Evolutionary conservation across 2,113 vertebrate species (phyloP), one percentile per base, ranked within the genome.

Genomic region (Perca fluviatilis): DNA sequence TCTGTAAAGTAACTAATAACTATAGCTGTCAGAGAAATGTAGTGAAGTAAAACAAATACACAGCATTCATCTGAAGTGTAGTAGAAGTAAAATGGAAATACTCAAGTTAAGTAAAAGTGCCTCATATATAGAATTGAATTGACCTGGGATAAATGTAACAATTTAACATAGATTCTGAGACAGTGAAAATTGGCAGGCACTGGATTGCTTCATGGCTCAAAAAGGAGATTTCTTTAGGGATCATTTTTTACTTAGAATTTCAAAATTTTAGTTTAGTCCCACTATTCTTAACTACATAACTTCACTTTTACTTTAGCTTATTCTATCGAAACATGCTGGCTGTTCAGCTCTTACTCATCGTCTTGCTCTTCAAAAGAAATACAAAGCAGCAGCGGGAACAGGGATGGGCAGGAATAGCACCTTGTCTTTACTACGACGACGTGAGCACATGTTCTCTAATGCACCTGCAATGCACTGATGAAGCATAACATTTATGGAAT

Each of bases 311-410:
- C 49, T 77, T 62, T 10, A 68, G 8, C 46, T 27, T 25, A 74
- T 33, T 63, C 16, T 70, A 57, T 69, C 63, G 40, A 51, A 78
- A 74, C 68, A 84, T 3, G 46, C 33, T 1, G 16, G 50, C 23
- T 79, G 60, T 46, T 79, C 61, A 2, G 46, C 56, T 71, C 58
- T 57, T 53, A 50, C 80, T 75, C 30, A n/a, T 72, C 58, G 23
- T n/a, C 19, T n/a, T n/a, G n/a, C n/a, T 67, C 60, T 63, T 78
- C 61, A 72, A 79, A 82, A 33, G 54, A 58, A 62, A 56, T 1
- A 4, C 21, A 57, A 46, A 23, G 64, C 54, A 12, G 30, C 30
- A 43, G 64, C 25, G 21, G 27, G 25, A 47, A 51, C 54, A 0
- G 4, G 25, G 67, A 47, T 43, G 64, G 7, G 66, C 1, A 10